Base-by-base conservation (phyloP, 2,113 vertebrate genomes). In the Lonchura striata region DNA sequence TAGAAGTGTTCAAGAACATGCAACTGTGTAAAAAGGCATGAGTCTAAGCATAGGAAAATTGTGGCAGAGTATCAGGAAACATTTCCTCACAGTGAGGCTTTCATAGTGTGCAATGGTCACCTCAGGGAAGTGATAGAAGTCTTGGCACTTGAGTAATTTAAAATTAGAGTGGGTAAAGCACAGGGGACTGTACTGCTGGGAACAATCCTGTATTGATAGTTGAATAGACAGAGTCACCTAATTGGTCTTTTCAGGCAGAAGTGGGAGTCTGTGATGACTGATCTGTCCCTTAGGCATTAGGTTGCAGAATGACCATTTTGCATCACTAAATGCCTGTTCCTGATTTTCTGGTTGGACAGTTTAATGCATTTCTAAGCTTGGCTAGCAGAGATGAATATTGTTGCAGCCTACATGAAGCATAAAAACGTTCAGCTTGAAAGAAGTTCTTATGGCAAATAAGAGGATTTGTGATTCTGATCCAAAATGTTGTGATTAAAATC, bases 131-230 rank as follows among this genome's bases (percentile, higher is more conserved):
- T 49, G 94, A 95, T 86, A 95, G 95, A 94, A 97, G 94, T 88
- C 94, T 93, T 94, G 95, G 95, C 95, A 96, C 94, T 94, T 86
- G 93, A 97, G 95, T 97, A 96, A 97, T 97, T 97, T 96, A 96
- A 96, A 96, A 97, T 95, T 93, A 96, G 94, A 95, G 82, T 96
- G 88, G 70, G 88, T 93, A 95, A 96, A 96, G 82, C 96, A 88
- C 94, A 92, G 46, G 95, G 94, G 95, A 96, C 94, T 97, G 94
- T 88, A 91, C 88, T 97, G 82, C 93, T 94, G 90, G 96, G 95
- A 96, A 87, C 94, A 97, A 96, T 96, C 92, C 96, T 86, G 88
- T 90, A 96, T 94, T 84, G 92, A 95, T 94, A 96, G 96, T 93
- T 90, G 92, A 96, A 94, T 72, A 96, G 96, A 91, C 92, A 96